These are phyloP conservation scores for Delichon dasypus DNA, from an alignment of 2,797 vertebrate genomes.

Conservation along the genomic window DNA sequence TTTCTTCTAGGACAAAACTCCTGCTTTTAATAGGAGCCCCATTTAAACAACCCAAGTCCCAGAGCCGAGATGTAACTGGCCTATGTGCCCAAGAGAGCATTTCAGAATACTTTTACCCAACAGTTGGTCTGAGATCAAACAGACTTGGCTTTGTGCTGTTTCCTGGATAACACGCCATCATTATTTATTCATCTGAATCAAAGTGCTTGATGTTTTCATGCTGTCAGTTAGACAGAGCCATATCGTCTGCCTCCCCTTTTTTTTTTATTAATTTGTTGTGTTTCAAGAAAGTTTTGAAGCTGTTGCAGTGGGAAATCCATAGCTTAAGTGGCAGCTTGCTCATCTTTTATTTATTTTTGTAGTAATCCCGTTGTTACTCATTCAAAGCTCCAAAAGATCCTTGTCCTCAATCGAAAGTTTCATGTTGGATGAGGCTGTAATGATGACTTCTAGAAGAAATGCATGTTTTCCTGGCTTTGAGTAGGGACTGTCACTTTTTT, in stretches of 20 bases:
- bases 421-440: neutral
- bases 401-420: neutral
- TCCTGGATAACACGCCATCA: conserved; percentile 62
- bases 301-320: conserved; percentile 38
- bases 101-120: conserved; percentile 63
- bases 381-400: neutral
- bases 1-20: neutral
- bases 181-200: conserved; percentile 65
- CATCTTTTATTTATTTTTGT: conserved; percentile 55
- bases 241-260: neutral
- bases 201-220: conserved; percentile 61
- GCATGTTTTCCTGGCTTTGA: neutral
- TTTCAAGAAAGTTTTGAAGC: conserved; percentile 52
- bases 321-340: conserved; percentile 45
- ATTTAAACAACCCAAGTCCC: conserved; percentile 29
- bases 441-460: neutral
- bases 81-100: neutral
- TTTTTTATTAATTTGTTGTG: conserved; percentile 10
- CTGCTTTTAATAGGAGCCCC: conserved; percentile 25
- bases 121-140: conserved; percentile 64
- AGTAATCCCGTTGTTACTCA: neutral
- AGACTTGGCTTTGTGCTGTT: conserved; percentile 44
- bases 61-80: neutral
- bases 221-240: conserved; percentile 38
- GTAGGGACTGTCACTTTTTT: neutral